phyloP scores from a whole-genome alignment of 1,140 invertebrate genomes.

The Scaptomyza hsui region DNA sequence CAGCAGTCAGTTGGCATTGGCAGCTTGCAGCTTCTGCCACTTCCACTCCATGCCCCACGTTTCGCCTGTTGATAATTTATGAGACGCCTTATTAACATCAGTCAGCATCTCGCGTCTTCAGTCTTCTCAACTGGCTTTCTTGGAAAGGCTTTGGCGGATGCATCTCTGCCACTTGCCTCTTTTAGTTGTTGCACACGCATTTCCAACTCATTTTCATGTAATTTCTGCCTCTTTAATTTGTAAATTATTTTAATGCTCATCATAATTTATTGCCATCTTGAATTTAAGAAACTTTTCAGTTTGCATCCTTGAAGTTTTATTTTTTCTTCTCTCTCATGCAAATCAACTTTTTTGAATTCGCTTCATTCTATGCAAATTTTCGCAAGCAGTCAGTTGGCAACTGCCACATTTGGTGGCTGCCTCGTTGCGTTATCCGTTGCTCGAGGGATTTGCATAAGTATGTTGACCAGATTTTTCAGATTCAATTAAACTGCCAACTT shows the following conservation, averaged over 20 bases:
- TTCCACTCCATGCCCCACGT: slow-evolving; percentile 57
- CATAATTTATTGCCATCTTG: slow-evolving; percentile 55
- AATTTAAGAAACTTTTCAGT: too few relatives aligned
- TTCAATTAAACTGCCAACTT: slow-evolving; percentile 75
- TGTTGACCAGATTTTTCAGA: slow-evolving; percentile 47
- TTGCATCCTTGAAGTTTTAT: background rate
- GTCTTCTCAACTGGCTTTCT: slow-evolving; percentile 64
- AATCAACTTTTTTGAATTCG: slow-evolving; percentile 37
- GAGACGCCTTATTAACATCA: slow-evolving; percentile 83
- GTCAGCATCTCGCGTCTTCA: slow-evolving; percentile 53
- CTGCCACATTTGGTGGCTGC: slow-evolving; percentile 60
- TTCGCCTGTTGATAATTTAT: slow-evolving; percentile 76
- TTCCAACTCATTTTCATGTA: slow-evolving; percentile 75
- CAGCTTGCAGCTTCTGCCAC: slow-evolving; percentile 5
- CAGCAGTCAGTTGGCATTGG: slow-evolving; percentile 11
- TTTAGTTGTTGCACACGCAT: slow-evolving; percentile 43
- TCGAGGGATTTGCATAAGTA: slow-evolving; percentile 72
- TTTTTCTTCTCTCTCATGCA: slow-evolving; percentile 59
- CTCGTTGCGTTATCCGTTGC: too few relatives aligned
- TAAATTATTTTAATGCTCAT: slow-evolving; percentile 73
- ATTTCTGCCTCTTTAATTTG: slow-evolving; percentile 76
- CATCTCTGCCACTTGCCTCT: slow-evolving; percentile 53
- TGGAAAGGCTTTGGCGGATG: slow-evolving; percentile 63
- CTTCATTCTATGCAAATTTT: slow-evolving; percentile 75
- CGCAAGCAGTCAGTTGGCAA: background rate